Evolutionary conservation across 2,888 invertebrate species (phyloP), one percentile per base, ranked within the genome.

Genomic region (Apotomis capreana): DNA sequence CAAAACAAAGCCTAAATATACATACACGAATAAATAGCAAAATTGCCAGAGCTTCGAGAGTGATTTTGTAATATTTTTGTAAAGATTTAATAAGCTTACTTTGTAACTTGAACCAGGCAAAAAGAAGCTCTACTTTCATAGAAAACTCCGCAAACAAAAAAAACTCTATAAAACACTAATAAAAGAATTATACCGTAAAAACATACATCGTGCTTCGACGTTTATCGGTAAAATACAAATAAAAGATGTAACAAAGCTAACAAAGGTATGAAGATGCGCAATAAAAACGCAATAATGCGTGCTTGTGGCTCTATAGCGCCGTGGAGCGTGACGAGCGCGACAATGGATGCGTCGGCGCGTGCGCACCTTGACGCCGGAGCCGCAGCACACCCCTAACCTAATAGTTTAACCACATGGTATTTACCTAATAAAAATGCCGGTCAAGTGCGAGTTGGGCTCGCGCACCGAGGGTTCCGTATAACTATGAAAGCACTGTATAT

Each of bases 191-290:
- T 80, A 86, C 84, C 92, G 90, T 93, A 91, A 92, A 91, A 85
- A 84, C 90, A 92, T 93, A 91, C 87, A 90, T 92, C 89, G 87
- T 87, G 79, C 40, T 77, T 80, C 83, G 88, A 87, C 86, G 80
- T 85, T 86, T 84, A 83, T 85, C 81, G 81, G 84, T 87, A 90
- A 91, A 92, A 90, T 90, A 84, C 85, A 81, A 85, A 89, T 87
- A 90, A 87, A 87, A 86, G 82, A 78, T 78, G 77, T 79, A 87
- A 89, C 86, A 89, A 87, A 87, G 81, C 82, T 87, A 89, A 91
- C 90, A 92, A 91, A 86, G 87, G 87, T 88, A 87, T 90, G 89
- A 92, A 91, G 92, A 91, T 90, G 90, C 86, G 91, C 88, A 90
- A 92, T 92, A 89, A 92, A 91, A 90, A 90, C 85, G 90, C 86